These are phyloP conservation scores for Drosophila recens DNA, from an alignment of 2,888 invertebrate species.

Conservation along the genomic window DNA sequence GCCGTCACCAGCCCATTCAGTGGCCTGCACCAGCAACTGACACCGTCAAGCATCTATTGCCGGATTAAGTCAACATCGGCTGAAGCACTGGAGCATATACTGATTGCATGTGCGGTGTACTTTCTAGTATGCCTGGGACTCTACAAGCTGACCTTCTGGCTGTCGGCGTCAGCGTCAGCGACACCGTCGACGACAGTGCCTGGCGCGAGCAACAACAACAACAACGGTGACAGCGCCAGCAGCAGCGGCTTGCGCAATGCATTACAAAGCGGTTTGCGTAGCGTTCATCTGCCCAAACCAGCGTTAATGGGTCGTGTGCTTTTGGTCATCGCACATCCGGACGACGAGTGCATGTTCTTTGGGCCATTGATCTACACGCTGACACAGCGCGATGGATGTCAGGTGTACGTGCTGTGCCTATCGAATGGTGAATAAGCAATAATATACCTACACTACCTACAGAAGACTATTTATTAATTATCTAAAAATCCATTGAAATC, in stretches of 20 bases:
- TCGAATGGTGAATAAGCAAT: slow-evolving; percentile 89
- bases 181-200: background rate
- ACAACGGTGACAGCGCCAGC: slow-evolving; percentile 14
- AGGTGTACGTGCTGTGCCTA: slow-evolving; percentile 93
- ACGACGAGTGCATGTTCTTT: slow-evolving; percentile 99
- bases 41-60: slow-evolving; percentile 77
- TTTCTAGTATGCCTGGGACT: slow-evolving; percentile 85
- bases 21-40: slow-evolving; percentile 60
- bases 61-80: slow-evolving; percentile 83
- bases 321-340: slow-evolving; percentile 97
- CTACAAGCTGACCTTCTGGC: slow-evolving; percentile 83
- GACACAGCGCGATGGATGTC: slow-evolving; percentile 87
- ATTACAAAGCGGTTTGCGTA: slow-evolving; percentile 84
- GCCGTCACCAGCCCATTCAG: slow-evolving; percentile 38
- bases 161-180: slow-evolving; percentile 55
- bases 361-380: slow-evolving; percentile 94
- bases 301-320: slow-evolving; percentile 87
- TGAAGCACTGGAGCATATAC: slow-evolving; percentile 86
- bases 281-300: slow-evolving; percentile 86
- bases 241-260: slow-evolving; percentile 86
- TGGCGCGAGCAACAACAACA: slow-evolving; percentile 37
- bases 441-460: background rate
- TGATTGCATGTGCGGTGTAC: slow-evolving; percentile 84
- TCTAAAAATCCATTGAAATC: background rate
- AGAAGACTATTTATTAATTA: background rate